Evolutionary conservation across 92 coral and sea anemone genomes (phyloP), one percentile per base, ranked within the genome.

Genomic region (Phenganax marumi): DNA sequence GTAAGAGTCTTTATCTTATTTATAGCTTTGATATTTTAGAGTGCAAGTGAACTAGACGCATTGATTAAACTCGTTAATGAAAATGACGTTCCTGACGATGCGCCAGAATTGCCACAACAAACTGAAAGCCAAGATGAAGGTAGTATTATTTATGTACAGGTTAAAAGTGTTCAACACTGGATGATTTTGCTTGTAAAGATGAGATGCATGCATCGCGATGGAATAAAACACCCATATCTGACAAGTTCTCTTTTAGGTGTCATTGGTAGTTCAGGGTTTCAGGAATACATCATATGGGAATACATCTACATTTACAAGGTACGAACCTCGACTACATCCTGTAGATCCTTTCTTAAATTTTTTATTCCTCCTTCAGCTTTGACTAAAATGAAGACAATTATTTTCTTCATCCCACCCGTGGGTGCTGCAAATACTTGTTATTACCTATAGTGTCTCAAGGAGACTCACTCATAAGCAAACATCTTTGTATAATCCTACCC

Each of bases 291-390:
- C n/a, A n/a, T n/a, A n/a, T n/a, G n/a, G n/a, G n/a, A n/a, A n/a
- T n/a, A n/a, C n/a, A n/a, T n/a, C n/a, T n/a, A n/a, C n/a, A n/a
- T n/a, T n/a, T n/a, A n/a, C n/a, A n/a, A n/a, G n/a, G n/a, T 8
- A 50, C 87, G 23, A 65, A 92, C 97, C 93, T 93, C 97, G 3
- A 91, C 93, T 26, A 93, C 86, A 73, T 92, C 97, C 71, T 91
- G 90, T 23, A 91, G 88, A 49, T 89, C 92, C 4, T 87, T 70
- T 64, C 91, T 93, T 17, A 93, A 68, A 83, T 89, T 91, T 54
- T 88, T 89, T 54, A 89, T 91, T 71, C 90, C 97, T 79, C 92
- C 92, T 81, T 93, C 97, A 19, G 89, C 70, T 75, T 87, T 84
- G 75, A 86, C 97, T 93, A 56, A 13, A 25, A 50, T 39, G 18